Percentiles rank a stretch among this genome's conserved stretches.
Evolutionary conservation across 2,113 vertebrate genomes (phyloP).

Genomic region (Cepphus grylle): DNA sequence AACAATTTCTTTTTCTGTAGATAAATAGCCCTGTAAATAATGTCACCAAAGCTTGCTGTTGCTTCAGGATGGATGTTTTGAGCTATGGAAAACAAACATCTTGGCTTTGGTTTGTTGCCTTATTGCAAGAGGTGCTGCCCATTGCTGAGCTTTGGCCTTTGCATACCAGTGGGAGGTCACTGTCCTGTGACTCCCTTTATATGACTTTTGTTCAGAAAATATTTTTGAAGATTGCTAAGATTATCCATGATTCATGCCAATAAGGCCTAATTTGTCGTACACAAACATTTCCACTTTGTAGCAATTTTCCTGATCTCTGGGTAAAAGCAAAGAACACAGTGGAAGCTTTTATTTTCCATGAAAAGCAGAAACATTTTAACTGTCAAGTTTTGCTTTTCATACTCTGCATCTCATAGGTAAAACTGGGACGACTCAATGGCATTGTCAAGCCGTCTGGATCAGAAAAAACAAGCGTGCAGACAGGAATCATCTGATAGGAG

Average conservation of each 20-base stretch:
- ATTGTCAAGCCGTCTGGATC: background rate
- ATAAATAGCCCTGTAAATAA: background rate
- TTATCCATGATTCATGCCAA: background rate
- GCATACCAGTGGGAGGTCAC: background rate
- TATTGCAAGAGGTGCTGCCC: background rate
- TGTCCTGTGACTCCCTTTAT: background rate
- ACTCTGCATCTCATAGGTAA: background rate
- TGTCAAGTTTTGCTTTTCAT: background rate
- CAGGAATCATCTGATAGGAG: background rate
- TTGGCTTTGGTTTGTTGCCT: background rate
- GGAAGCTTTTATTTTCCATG: background rate
- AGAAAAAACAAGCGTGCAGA: background rate
- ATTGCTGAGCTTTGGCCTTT: background rate
- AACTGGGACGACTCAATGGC: background rate
- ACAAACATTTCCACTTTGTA: slow-evolving; percentile 22
- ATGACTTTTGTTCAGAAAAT: background rate
- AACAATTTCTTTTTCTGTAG: background rate
- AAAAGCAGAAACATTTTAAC: background rate
- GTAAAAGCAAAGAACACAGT: background rate
- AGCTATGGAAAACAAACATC: background rate
- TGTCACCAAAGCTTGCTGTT: background rate
- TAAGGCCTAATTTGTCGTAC: background rate
- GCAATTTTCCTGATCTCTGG: background rate
- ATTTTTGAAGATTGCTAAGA: background rate
- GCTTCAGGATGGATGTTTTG: background rate